Percentiles rank a stretch among this genome's conserved stretches.
Evolutionary conservation across 37 sponge, comb jelly and placozoan genomes (phyloP).

Genomic region (Ephydatia muelleri): DNA sequence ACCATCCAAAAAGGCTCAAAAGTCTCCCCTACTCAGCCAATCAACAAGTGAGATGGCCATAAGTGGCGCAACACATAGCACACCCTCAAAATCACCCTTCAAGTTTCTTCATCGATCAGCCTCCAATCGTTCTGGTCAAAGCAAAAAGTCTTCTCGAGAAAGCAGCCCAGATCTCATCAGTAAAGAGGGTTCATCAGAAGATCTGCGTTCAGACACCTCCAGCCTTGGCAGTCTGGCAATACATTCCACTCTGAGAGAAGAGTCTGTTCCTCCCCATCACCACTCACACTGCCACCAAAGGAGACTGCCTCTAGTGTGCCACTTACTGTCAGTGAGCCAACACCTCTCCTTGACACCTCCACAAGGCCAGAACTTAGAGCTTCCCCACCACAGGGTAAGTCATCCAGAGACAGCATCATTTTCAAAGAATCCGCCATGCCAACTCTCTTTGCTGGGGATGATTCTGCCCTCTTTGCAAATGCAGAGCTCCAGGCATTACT

Average conservation of each 20-base stretch:
- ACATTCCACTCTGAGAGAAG: conserved; percentile 11
- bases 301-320: too few species aligned
- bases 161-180: conserved; percentile 5
- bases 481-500: conserved; percentile 27
- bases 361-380: background rate
- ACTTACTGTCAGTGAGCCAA: background rate
- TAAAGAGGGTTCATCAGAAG: conserved; percentile 19
- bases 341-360: background rate
- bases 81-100: conserved; percentile 10
- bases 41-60: conserved; percentile 4
- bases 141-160: background rate
- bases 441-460: conserved; percentile 25
- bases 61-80: conserved; percentile 28
- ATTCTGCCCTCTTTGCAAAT: conserved; percentile 37
- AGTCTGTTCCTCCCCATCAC: conserved; percentile 14
- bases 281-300: background rate
- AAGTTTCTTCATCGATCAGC: conserved; percentile 24
- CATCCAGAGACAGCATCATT: conserved; percentile 39
- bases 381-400: background rate
- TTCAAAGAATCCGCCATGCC: conserved; percentile 25
- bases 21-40: background rate
- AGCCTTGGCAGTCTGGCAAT: conserved; percentile 47
- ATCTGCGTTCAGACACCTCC: conserved; percentile 52
- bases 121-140: conserved; percentile 14
- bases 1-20: conserved; percentile 21